Percentiles rank a stretch among this genome's conserved stretches.
Conservation (phyloP, 1,140 invertebrate species). For the Dinoponera quadriceps region DNA sequence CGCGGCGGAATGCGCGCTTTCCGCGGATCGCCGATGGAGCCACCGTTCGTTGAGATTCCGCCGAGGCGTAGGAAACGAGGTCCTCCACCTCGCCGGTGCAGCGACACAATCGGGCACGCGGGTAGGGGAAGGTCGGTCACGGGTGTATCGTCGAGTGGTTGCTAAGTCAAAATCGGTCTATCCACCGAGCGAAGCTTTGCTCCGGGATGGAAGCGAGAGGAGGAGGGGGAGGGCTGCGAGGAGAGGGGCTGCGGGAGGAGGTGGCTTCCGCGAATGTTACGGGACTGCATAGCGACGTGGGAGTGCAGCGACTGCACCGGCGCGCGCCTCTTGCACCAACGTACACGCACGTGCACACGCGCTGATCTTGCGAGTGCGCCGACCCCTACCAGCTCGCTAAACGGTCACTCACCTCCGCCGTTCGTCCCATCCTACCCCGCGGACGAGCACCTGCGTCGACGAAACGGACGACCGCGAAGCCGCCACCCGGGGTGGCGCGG, state of each 20-base stretch:
- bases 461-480: constrained; percentile 52
- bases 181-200: constrained; percentile 45
- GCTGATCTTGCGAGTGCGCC: constrained; percentile 81
- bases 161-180: constrained; percentile 71
- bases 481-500: neutral
- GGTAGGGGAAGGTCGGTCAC: constrained; percentile 65
- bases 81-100: constrained; percentile 43
- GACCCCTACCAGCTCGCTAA: constrained; percentile 80
- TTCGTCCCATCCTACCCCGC: constrained; percentile 69
- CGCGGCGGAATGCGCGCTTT: constrained; percentile 46
- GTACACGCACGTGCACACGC: constrained; percentile 76
- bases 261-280: constrained; percentile 85
- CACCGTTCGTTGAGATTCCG: constrained; percentile 45
- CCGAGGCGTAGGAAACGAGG: constrained; percentile 49
- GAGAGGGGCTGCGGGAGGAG: constrained; percentile 63
- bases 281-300: constrained; percentile 85
- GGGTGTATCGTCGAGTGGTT: constrained; percentile 61
- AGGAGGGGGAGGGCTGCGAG: constrained; percentile 20
- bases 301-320: constrained; percentile 80
- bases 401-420: constrained; percentile 80
- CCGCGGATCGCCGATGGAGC: constrained; percentile 12
- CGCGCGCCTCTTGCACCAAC: constrained; percentile 73
- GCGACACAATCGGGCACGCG: constrained; percentile 10
- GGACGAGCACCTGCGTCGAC: constrained; percentile 64
- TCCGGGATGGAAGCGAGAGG: constrained; percentile 31